These are phyloP conservation scores for Drosophila mauritiana DNA, from an alignment of 1,140 invertebrate species.

Conservation along the genomic window DNA sequence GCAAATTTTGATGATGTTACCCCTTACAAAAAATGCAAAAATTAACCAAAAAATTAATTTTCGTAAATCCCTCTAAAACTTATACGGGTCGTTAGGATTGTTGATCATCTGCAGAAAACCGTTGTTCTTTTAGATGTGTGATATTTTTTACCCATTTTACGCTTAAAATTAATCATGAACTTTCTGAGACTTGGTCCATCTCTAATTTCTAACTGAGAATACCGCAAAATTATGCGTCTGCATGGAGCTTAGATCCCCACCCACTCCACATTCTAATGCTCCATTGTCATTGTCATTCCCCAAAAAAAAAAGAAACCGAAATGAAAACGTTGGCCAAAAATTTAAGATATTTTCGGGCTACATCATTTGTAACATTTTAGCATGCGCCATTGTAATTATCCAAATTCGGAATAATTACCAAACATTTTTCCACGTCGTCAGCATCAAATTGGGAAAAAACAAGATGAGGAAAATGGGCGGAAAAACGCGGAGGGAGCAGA, in stretches of 20 bases:
- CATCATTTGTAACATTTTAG: constrained; percentile 64
- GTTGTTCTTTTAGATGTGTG: no score
- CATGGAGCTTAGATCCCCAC: constrained; percentile 13
- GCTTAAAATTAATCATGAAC: not conserved
- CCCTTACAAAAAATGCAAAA: no score
- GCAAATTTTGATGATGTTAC: no score
- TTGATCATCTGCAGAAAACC: no score
- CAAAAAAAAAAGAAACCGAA: not conserved
- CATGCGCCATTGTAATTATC: constrained; percentile 67
- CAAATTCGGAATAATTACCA: constrained; percentile 71
- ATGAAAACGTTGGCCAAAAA: constrained; percentile 48
- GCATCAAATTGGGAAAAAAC: constrained; percentile 47
- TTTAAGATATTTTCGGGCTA: constrained; percentile 35
- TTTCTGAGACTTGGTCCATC: not conserved
- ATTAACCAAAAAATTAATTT: no score
- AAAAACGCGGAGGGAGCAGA: constrained; percentile 9
- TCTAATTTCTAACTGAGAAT: constrained; percentile 1
- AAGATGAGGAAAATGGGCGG: not conserved
- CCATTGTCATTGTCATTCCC: constrained; percentile 1
- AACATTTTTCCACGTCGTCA: constrained; percentile 72
- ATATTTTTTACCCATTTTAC: no score
- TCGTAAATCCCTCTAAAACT: no score
- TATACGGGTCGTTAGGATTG: no score
- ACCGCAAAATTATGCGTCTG: constrained; percentile 62
- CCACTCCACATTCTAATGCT: not conserved